Evolutionary conservation across 2,113 vertebrate genomes (phyloP), one percentile per base, ranked within the genome.

Genomic region (Myotis yumanensis): DNA sequence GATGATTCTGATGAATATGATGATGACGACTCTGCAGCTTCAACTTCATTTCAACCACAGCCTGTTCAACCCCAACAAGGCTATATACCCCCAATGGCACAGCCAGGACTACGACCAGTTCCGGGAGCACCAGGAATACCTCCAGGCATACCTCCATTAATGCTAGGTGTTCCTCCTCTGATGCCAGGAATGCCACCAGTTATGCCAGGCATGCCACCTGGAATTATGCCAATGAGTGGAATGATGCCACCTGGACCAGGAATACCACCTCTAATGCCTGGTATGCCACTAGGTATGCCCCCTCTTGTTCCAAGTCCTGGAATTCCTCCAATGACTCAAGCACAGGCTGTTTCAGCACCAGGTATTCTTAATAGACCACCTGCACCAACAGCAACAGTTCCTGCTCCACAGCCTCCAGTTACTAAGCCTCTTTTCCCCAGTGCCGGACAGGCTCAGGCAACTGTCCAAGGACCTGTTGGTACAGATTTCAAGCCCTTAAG

Each of bases 401-500:
- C 98, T 1, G 96, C 97, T 25, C 98, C 98, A 18, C 99, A 99
- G 80, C 99, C 99, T 59, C 97, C 99, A 4, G 98, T 99, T 92
- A 98, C 99, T 93, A 99, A 99, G 95, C 99, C 99, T 81, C 99
- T 99, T 85, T 99, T 99, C 97, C 99, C 99, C 54, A 99, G 99
- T 69, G 99, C 99, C 0, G 99, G 99, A 73, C 98, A 99, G 99
- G 98, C 99, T 98, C 99, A 99, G 98, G 99, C 99, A 97, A 98
- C 98, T 96, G 98, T 98, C 95, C 98, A 99, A 94, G 99, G 99
- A 98, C 98, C 98, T 1, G 98, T 99, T 96, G 99, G 99, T 98
- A 99, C 99, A 59, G 99, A 99, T 97, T 99, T 99, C 98, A 99
- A 99, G 98, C 98, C 99, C 95, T 98, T 99, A 97, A 99, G 98